These are phyloP conservation scores for Drosophila villosipedis DNA, from an alignment of 2,888 invertebrate genomes.

Conservation along the genomic window DNA sequence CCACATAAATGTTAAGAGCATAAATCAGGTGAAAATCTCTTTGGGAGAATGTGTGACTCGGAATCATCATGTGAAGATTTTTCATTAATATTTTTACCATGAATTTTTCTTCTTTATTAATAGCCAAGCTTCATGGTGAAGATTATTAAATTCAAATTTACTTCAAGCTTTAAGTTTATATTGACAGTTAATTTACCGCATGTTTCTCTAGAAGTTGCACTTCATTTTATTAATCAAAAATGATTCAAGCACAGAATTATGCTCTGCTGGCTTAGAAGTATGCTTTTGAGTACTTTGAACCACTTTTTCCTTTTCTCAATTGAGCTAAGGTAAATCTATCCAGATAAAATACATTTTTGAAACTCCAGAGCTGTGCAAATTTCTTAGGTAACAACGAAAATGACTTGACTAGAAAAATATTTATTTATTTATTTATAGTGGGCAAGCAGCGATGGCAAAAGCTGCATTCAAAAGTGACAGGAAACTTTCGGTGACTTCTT, in stretches of 20 bases:
- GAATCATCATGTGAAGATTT: background rate
- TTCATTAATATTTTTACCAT: background rate
- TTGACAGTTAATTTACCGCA: background rate
- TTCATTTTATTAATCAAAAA: background rate
- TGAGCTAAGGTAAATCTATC: conserved; percentile 18
- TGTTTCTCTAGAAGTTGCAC: background rate
- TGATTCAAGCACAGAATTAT: background rate
- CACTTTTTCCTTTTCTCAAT: conserved; percentile 36
- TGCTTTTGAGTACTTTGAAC: conserved; percentile 7
- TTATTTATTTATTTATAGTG: conserved; percentile 36
- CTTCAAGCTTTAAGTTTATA: background rate
- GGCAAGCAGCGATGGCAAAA: background rate
- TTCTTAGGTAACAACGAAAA: conserved; percentile 46
- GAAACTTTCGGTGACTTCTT: conserved; percentile 58
- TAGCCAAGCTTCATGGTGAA: background rate
- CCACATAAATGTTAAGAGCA: background rate
- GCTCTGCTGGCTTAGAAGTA: too few relatives aligned
- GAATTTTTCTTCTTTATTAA: background rate
- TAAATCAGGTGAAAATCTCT: too few relatives aligned
- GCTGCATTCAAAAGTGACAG: conserved; percentile 55
- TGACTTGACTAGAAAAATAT: conserved; percentile 55
- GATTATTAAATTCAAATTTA: background rate
- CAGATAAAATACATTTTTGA: conserved; percentile 37
- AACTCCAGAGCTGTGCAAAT: conserved; percentile 44
- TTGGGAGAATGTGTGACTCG: background rate